Base-by-base conservation (phyloP, 2,113 vertebrate genomes). In the Manacus vitellinus region DNA sequence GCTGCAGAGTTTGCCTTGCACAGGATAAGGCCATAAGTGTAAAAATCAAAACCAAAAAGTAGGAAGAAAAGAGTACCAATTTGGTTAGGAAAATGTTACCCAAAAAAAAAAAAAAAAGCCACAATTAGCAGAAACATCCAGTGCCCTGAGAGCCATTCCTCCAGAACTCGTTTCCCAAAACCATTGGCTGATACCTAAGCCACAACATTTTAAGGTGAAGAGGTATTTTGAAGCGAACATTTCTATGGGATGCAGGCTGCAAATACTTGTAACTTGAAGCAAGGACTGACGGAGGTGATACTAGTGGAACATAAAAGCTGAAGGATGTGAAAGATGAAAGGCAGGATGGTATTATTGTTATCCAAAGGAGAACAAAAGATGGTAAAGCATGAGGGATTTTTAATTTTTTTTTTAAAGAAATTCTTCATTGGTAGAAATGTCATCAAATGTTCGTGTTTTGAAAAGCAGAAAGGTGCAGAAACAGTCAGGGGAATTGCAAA, bases 281-380 rank as follows among this genome's bases (percentile, higher is more conserved):
- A n/a, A n/a, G 16, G 23, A 39, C 52, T 33, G 56, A 75, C 5
- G 47, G 11, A 63, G 30, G 33, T 61, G 56, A 54, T 25, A 10
- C 3, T 15, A 72, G 16, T 2, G 17, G 30, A 74, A 84, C 18
- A 47, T 3, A 5, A 12, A 66, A 89, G 28, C 1, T 27, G 30
- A 61, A 94, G 30, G 31, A 68, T 51, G 10, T 56, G 41, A 78
- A 85, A 74, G 55, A 80, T 71, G 17, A 94, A 94, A 65, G 54
- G 58, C 65, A 93, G 70, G 52, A 62, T 35, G 24, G 30, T 31
- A 35, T 46, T 78, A 43, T 6, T 63, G 9, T 58, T 62, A 79
- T 17, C 12, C 56, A 78, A 37, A 74, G 46, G 12, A 88, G 14
- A 72, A 46, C 17, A 68, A 65, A 17, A 85, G 30, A 68, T 79